These are phyloP conservation scores for Centroberyx gerrardi DNA, from an alignment of 2,797 vertebrate species.

Conservation along the genomic window DNA sequence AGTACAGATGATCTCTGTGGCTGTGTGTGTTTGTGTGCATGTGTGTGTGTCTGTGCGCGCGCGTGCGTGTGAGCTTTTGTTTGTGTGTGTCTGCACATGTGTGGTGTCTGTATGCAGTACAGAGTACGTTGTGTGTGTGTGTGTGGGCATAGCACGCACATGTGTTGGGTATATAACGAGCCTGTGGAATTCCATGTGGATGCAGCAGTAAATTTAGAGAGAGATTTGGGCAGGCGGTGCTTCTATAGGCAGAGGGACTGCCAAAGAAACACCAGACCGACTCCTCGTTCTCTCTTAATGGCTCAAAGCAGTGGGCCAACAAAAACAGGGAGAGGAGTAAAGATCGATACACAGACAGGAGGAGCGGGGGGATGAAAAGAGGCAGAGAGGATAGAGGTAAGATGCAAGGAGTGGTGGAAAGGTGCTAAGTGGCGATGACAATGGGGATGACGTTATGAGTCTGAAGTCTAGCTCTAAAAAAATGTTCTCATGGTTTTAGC, in stretches of 20 bases:
- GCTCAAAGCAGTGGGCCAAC: slow-evolving; percentile 24
- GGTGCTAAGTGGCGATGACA: slow-evolving; percentile 60
- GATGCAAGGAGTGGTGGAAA: slow-evolving; percentile 39
- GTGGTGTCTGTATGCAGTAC: slow-evolving; percentile 17
- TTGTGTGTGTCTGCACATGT: slow-evolving; percentile 35
- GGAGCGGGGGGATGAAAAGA: slow-evolving; percentile 38
- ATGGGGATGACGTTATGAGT: slow-evolving; percentile 50
- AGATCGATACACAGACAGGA: slow-evolving; percentile 28
- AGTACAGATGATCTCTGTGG: slow-evolving; percentile 70
- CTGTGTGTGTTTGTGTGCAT: slow-evolving; percentile 54
- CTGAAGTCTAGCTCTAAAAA: slow-evolving; percentile 26
- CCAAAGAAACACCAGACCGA: not conserved
- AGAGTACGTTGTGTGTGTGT: slow-evolving; percentile 25
- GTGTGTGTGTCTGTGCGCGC: slow-evolving; percentile 36
- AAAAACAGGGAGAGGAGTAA: slow-evolving; percentile 30
- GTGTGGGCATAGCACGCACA: not conserved
- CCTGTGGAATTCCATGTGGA: slow-evolving; percentile 16
- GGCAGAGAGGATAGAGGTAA: slow-evolving; percentile 4
- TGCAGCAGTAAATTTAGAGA: not conserved
- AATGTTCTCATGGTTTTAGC: slow-evolving; percentile 44
- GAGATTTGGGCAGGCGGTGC: not conserved
- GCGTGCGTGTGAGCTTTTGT: slow-evolving; percentile 4
- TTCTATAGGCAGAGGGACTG: too few relatives aligned
- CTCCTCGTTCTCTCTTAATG: slow-evolving; percentile 7
- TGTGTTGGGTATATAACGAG: slow-evolving; percentile 8